phyloP scores from a whole-genome alignment of 2,797 vertebrate genomes.

The Emys orbicularis region DNA sequence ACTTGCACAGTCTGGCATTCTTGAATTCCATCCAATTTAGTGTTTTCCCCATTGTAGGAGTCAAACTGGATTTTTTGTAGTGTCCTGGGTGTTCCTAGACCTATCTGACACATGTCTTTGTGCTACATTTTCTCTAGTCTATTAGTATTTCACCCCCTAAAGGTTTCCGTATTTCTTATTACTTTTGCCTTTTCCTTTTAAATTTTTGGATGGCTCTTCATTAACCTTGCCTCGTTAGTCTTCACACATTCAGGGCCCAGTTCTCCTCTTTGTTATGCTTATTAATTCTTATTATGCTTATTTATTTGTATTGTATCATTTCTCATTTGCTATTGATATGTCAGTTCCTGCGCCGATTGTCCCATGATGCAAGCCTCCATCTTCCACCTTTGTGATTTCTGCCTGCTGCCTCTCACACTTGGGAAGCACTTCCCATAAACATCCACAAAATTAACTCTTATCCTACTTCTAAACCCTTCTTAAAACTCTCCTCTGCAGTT shows the following conservation, averaged over 20 bases:
- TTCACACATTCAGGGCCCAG: constrained; percentile 49
- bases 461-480: background rate
- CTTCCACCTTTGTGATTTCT: background rate
- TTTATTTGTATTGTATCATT: constrained; percentile 45
- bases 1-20: background rate
- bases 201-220: constrained; percentile 54
- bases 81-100: background rate
- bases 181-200: constrained; percentile 29
- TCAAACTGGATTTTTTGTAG: background rate
- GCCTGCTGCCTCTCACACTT: background rate
- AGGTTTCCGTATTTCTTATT: constrained; percentile 54
- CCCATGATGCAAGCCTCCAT: background rate
- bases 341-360: background rate
- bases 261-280: constrained; percentile 66
- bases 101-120: background rate
- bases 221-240: constrained; percentile 68
- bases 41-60: background rate
- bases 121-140: constrained; percentile 30
- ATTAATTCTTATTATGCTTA: constrained; percentile 68
- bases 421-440: background rate
- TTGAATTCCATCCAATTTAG: background rate
- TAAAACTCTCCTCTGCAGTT: background rate
- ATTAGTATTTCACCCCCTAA: constrained; percentile 25
- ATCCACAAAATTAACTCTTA: background rate
- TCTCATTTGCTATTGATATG: background rate